These are phyloP conservation scores for Troilus luridus DNA, from an alignment of 2,888 invertebrate species.

Conservation along the genomic window DNA sequence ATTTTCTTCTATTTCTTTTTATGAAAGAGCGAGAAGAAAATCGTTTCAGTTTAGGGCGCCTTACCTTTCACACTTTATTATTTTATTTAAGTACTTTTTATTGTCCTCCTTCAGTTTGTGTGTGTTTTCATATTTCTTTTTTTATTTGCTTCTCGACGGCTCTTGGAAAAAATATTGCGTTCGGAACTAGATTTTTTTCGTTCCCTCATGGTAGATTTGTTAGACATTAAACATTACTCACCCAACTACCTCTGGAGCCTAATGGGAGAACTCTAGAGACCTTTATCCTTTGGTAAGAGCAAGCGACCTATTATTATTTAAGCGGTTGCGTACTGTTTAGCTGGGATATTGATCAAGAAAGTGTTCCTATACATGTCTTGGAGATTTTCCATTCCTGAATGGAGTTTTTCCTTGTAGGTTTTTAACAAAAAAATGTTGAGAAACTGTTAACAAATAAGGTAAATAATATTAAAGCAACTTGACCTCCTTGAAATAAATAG, in stretches of 20 bases:
- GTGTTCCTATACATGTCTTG: background rate
- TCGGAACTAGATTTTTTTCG: background rate
- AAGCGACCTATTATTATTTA: background rate
- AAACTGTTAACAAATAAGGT: background rate
- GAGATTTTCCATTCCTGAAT: background rate
- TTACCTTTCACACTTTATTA: background rate
- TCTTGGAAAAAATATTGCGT: background rate
- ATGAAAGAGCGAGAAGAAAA: background rate
- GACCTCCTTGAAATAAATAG: background rate
- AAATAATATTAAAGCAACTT: background rate
- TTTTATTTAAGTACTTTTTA: background rate
- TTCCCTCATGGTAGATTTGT: background rate
- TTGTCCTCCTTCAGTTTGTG: background rate
- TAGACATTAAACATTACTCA: background rate
- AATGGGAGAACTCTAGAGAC: background rate
- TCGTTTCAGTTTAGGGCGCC: background rate
- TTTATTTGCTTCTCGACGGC: background rate
- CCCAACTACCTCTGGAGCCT: background rate
- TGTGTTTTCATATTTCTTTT: background rate
- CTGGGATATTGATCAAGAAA: background rate
- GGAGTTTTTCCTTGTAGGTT: background rate
- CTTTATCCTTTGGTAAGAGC: background rate
- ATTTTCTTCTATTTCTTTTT: conserved; percentile 20
- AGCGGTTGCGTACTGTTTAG: background rate
- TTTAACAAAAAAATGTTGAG: background rate